Base-by-base conservation (phyloP, 2,113 vertebrate species). In the Platichthys flesus region DNA sequence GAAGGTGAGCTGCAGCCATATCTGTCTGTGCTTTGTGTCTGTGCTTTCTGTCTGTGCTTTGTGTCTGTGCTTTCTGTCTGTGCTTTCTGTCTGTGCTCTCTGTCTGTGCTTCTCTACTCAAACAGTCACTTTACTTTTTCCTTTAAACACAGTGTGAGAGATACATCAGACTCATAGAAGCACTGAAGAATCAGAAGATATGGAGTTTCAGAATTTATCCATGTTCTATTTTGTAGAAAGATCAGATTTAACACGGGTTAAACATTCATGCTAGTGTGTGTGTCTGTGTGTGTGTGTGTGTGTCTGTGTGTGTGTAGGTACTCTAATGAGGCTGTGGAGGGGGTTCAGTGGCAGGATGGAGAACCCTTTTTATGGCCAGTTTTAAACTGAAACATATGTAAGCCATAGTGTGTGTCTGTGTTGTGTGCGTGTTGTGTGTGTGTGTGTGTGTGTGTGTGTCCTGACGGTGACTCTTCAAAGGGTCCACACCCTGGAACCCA, bases 331-430 rank as follows among this genome's bases (percentile, higher is more conserved):
- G 64, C 52, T 5, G 9, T 21, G 47, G 12, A 75, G 73, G 78
- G 73, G 68, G 52, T 67, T 77, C 45, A 45, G 59, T 13, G 35
- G 67, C 47, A 18, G 81, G 73, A 83, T 87, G 75, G 83, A 86
- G 68, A 83, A 80, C 24, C 18, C 69, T 78, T 89, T 90, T 89
- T 82, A 88, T 75, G 66, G 70, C 70, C 73, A 5, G 81, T 77
- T 89, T 65, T 90, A 89, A 91, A 82, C 85, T 78, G 67, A 88
- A 91, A 83, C 88, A 88, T 28, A 66, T 90, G 88, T 37, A 37
- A 37, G 35, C 35, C 35, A 9, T 37, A 31, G 35, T 37, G 35
- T 37, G 35, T 37, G 35, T 78, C 59, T 42, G 31, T 70, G 31
- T 67, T 58, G 52, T 74, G 60, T 78, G 20, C 15, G 56, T 28